These are phyloP conservation scores for Mythimna ferrago DNA, from an alignment of 2,888 invertebrate genomes.

Conservation along the genomic window DNA sequence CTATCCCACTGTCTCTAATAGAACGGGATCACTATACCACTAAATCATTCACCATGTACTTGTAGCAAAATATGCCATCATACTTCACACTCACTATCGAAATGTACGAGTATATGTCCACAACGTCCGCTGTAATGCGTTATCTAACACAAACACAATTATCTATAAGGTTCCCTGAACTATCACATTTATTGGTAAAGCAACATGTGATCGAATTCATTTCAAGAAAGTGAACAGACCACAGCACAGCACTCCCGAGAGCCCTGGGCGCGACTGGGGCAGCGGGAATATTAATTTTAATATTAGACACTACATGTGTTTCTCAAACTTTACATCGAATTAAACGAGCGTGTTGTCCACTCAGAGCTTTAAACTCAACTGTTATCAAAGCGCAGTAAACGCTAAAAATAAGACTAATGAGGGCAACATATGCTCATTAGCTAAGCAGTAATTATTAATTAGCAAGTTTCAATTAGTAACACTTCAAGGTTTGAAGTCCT, in stretches of 20 bases:
- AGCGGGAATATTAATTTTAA: constrained; percentile 89
- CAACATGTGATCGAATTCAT: constrained; percentile 81
- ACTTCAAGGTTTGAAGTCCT: constrained; percentile 69
- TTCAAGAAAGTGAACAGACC: constrained; percentile 72
- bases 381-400: constrained; percentile 59
- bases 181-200: constrained; percentile 77
- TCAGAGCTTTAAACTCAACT: constrained; percentile 54
- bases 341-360: constrained; percentile 58
- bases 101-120: constrained; percentile 66
- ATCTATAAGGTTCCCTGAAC: constrained; percentile 79
- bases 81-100: constrained; percentile 67
- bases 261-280: constrained; percentile 87
- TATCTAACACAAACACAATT: constrained; percentile 87
- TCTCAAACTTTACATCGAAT: constrained; percentile 79
- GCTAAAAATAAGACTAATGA: constrained; percentile 64
- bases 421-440: constrained; percentile 74
- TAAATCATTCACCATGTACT: constrained; percentile 75
- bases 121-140: constrained; percentile 69
- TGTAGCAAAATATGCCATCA: constrained; percentile 68
- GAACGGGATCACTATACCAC: constrained; percentile 70
- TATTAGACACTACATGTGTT: constrained; percentile 83
- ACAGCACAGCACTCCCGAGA: constrained; percentile 81
- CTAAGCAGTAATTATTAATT: constrained; percentile 71
- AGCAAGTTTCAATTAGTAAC: constrained; percentile 69
- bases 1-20: constrained; percentile 72